phyloP scores from a whole-genome alignment of 2,113 vertebrate genomes.

The Protobothrops flavoviridis region DNA sequence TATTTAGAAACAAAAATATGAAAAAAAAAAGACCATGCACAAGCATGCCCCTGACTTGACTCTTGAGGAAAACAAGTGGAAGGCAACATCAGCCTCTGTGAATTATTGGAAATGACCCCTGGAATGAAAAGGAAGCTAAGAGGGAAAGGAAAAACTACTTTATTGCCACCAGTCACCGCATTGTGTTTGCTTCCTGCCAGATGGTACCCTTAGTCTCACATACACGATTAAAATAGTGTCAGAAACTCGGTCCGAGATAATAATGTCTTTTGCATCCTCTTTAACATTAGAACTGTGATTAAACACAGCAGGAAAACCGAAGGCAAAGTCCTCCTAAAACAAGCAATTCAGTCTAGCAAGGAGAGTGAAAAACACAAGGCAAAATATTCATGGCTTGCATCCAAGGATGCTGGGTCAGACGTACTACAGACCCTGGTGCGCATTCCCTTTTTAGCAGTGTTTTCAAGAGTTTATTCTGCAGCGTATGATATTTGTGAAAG shows the following conservation, averaged over 20 bases:
- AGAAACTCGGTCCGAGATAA: neutral
- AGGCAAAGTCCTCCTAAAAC: neutral
- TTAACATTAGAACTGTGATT: neutral
- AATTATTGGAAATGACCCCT: neutral
- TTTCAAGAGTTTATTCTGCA: neutral
- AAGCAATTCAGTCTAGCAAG: neutral
- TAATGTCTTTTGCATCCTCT: neutral
- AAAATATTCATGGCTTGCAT: neutral
- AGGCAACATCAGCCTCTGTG: neutral
- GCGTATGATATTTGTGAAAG: neutral
- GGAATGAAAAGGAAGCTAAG: neutral
- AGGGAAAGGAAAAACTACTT: neutral
- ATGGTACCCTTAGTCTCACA: neutral
- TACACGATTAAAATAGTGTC: neutral
- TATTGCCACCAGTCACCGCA: neutral
- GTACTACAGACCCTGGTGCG: neutral
- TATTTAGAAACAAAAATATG: neutral
- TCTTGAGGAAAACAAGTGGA: neutral
- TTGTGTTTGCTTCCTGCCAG: rapidly evolving
- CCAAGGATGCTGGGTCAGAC: neutral
- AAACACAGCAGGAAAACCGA: neutral
- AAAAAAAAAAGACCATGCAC: neutral
- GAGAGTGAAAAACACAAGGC: neutral
- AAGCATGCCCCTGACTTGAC: slow-evolving; percentile 9
- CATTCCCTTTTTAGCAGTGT: too few species aligned